phyloP scores from a whole-genome alignment of 2,113 vertebrate species.

The Pomatorhinus ruficollis region DNA sequence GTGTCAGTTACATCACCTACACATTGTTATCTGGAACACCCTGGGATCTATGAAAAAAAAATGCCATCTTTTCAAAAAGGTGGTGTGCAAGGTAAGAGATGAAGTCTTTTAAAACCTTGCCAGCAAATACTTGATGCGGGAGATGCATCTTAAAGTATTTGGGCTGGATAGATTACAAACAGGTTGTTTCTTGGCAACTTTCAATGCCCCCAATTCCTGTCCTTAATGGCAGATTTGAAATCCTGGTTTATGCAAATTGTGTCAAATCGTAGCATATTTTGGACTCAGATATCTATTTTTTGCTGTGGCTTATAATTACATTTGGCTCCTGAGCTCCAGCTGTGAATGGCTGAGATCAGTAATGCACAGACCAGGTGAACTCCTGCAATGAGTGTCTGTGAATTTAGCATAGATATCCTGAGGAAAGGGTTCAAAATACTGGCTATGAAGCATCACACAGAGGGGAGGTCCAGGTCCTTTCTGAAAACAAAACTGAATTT shows the following conservation, averaged over 20 bases:
- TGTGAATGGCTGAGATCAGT: neutral
- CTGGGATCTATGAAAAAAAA: neutral
- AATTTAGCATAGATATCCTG: neutral
- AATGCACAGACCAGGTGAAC: neutral
- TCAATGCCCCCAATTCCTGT: conserved; percentile 27
- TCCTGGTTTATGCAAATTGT: conserved; percentile 46
- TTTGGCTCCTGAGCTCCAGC: neutral
- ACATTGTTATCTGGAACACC: neutral
- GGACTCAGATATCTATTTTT: conserved; percentile 19
- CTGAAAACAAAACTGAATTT: neutral
- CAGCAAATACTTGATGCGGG: neutral
- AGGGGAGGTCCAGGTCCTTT: neutral
- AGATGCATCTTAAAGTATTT: neutral
- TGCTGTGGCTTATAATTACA: conserved; percentile 22
- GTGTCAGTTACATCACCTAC: neutral
- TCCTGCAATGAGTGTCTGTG: neutral
- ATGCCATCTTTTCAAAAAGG: neutral
- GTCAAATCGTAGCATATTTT: conserved; percentile 47
- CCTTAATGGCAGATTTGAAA: conserved; percentile 51
- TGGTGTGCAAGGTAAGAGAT: neutral
- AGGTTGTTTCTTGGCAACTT: neutral
- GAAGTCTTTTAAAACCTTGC: neutral
- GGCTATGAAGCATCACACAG: neutral
- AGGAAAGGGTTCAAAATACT: neutral
- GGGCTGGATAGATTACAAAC: neutral